These are phyloP conservation scores for Lutjanus campechanus DNA, from an alignment of 2,797 vertebrate species.

Conservation along the genomic window DNA sequence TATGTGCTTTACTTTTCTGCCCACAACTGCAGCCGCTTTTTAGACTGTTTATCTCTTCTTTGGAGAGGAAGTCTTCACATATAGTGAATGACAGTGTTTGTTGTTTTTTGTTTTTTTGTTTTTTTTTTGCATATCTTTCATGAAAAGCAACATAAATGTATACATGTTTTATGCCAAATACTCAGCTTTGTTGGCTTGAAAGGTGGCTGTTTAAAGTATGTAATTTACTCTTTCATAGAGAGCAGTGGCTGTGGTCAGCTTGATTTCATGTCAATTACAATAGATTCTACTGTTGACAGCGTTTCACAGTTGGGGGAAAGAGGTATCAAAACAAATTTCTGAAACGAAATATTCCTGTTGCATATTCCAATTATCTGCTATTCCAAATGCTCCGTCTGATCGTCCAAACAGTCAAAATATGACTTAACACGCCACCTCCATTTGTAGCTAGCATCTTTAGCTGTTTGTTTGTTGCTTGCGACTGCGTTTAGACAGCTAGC, in stretches of 20 bases:
- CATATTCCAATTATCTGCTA: neutral
- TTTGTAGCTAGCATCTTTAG: conserved; percentile 18
- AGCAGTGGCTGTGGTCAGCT: neutral
- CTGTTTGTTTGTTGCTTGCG: conserved; percentile 40
- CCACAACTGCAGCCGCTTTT: conserved; percentile 29
- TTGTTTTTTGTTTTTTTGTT: neutral
- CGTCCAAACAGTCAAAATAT: neutral
- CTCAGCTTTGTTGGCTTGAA: neutral
- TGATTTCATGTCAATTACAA: neutral
- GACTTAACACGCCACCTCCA: neutral
- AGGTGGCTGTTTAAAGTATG: neutral
- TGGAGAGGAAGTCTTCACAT: neutral
- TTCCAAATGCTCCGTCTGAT: neutral
- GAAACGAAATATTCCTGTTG: neutral
- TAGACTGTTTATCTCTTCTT: conserved; percentile 15
- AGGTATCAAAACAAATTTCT: neutral
- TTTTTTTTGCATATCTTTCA: neutral
- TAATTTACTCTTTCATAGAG: neutral
- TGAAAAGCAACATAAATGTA: neutral
- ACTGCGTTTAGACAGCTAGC: neutral
- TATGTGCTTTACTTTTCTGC: conserved; percentile 37
- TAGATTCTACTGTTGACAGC: neutral
- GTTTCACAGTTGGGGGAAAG: neutral
- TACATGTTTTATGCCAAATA: neutral
- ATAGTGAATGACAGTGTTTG: too few species aligned